Evolutionary conservation across 2,888 invertebrate species (phyloP).

Genomic region (Platycheirus albimanus): DNA sequence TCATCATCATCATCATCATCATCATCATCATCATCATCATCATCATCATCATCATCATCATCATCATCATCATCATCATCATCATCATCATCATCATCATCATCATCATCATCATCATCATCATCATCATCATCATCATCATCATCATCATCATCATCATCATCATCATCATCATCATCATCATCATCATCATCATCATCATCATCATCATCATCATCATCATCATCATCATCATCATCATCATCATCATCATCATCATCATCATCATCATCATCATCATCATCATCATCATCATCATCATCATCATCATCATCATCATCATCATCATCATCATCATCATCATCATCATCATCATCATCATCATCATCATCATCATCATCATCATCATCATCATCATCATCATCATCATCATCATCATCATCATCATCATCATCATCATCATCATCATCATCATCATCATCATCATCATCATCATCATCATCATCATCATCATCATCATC

Average conservation of each 20-base stretch:
- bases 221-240: slow-evolving; percentile 26
- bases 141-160: slow-evolving; percentile 26
- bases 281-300: slow-evolving; percentile 26
- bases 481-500: slow-evolving; percentile 26
- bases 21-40: slow-evolving; percentile 26
- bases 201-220: slow-evolving; percentile 26
- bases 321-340: slow-evolving; percentile 26
- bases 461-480: slow-evolving; percentile 26
- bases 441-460: slow-evolving; percentile 26
- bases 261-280: slow-evolving; percentile 26
- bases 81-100: slow-evolving; percentile 26
- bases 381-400: slow-evolving; percentile 26
- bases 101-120: slow-evolving; percentile 26
- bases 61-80: slow-evolving; percentile 16
- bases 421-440: slow-evolving; percentile 26
- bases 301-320: slow-evolving; percentile 26
- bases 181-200: slow-evolving; percentile 26
- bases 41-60: slow-evolving; percentile 8
- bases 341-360: slow-evolving; percentile 26
- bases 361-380: slow-evolving; percentile 26
- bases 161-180: slow-evolving; percentile 26
- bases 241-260: slow-evolving; percentile 26
- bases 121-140: slow-evolving; percentile 26
- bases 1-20: slow-evolving; percentile 25
- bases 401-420: slow-evolving; percentile 26